Percentiles rank a stretch among this genome's conserved stretches.
Evolutionary conservation across 2,797 vertebrate species (phyloP).

Genomic region (Siniperca obscura): DNA sequence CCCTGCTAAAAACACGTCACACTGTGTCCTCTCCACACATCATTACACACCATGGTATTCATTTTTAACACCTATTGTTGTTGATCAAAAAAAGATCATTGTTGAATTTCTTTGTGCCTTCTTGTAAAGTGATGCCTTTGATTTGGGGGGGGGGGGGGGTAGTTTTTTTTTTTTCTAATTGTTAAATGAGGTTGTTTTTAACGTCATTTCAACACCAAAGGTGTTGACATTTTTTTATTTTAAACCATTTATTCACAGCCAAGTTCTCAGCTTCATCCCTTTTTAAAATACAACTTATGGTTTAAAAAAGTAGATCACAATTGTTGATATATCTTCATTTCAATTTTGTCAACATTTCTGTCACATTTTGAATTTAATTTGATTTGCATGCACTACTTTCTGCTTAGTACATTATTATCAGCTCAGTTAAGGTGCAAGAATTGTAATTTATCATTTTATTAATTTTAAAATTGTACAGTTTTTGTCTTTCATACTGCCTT

Average conservation of each 20-base stretch:
- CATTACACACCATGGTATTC: not conserved
- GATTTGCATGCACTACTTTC: constrained; percentile 29
- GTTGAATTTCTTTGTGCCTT: not conserved
- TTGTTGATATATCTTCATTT: constrained; percentile 18
- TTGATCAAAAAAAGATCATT: not conserved
- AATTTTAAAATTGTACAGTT: constrained; percentile 39
- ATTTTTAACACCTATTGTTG: not conserved
- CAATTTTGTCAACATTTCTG: constrained; percentile 48
- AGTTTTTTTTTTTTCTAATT: constrained; percentile 49
- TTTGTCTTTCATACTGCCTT: not conserved
- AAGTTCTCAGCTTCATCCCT: not conserved
- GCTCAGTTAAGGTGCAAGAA: constrained; percentile 1
- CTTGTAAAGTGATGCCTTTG: constrained; percentile 13
- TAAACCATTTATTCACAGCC: not conserved
- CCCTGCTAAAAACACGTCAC: constrained; percentile 33
- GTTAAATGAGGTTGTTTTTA: constrained; percentile 24
- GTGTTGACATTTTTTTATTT: not conserved
- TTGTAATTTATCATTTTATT: constrained; percentile 48
- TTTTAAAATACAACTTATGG: not conserved
- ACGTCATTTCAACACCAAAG: not conserved
- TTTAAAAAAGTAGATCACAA: not conserved
- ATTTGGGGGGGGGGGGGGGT: not conserved
- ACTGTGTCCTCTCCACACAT: constrained; percentile 5
- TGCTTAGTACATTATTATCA: not conserved
- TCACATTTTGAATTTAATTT: not conserved